These are phyloP conservation scores for Heliconius charithonia DNA, from an alignment of 2,888 invertebrate species.

Conservation along the genomic window DNA sequence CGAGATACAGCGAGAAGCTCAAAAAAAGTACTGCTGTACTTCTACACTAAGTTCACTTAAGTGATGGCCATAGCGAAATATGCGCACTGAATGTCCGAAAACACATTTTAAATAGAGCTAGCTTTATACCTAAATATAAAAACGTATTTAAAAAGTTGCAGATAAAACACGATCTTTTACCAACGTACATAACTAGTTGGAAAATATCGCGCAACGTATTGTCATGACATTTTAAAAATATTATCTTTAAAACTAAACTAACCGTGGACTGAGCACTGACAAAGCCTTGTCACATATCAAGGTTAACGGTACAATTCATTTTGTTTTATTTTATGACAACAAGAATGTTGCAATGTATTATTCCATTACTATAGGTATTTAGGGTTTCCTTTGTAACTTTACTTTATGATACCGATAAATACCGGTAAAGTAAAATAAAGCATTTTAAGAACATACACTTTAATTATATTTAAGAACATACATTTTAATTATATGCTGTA, in stretches of 20 bases:
- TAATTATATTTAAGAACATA: neutral
- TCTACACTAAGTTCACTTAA: neutral
- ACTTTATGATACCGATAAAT: constrained; percentile 12
- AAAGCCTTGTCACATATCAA: constrained; percentile 48
- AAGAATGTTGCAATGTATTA: constrained; percentile 30
- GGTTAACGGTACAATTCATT: constrained; percentile 62
- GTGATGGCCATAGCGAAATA: neutral
- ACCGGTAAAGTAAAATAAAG: neutral
- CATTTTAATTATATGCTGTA: neutral
- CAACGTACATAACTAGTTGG: neutral
- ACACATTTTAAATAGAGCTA: neutral
- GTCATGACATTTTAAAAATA: constrained; percentile 47
- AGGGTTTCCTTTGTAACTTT: constrained; percentile 9
- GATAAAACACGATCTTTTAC: constrained; percentile 1
- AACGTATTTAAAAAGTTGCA: neutral
- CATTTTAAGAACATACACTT: neutral
- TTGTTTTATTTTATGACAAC: constrained; percentile 48
- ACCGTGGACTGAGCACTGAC: constrained; percentile 41
- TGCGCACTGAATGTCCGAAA: neutral
- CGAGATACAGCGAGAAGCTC: no score
- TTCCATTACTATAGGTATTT: constrained; percentile 25
- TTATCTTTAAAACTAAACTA: constrained; percentile 43
- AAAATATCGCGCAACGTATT: constrained; percentile 20
- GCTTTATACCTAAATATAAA: neutral
- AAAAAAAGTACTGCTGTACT: no score